Evolutionary conservation across 1,140 invertebrate species (phyloP).

Genomic region (Hyles vespertilio): DNA sequence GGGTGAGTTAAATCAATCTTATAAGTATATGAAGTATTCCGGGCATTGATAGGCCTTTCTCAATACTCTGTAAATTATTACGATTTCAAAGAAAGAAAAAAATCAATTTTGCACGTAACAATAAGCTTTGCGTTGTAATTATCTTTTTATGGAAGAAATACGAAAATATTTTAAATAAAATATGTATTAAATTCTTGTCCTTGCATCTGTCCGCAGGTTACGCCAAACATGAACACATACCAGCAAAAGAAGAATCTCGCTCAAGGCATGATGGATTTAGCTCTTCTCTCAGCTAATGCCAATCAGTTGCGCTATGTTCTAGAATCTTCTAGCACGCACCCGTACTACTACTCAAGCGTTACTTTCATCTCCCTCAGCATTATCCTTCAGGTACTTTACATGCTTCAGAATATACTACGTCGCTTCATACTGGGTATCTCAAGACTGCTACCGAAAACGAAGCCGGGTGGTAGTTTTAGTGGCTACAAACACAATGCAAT

Average conservation of each 20-base stretch:
- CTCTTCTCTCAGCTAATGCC: conserved; percentile 88
- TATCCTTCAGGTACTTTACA: conserved; percentile 81
- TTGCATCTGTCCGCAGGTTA: conserved; percentile 28
- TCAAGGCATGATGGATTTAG: conserved; percentile 93
- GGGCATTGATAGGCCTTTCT: too few relatives aligned
- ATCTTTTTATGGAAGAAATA: too few relatives aligned
- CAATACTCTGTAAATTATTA: background rate
- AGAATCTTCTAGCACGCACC: conserved; percentile 80
- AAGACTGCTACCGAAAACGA: too few relatives aligned
- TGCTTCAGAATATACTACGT: too few relatives aligned
- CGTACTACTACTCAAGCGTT: conserved; percentile 86
- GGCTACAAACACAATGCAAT: too few relatives aligned
- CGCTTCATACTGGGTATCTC: too few relatives aligned
- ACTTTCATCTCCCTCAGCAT: conserved; percentile 87
- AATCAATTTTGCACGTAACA: too few relatives aligned
- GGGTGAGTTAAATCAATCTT: conserved; percentile 25
- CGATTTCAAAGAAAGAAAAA: background rate
- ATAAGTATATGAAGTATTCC: too few relatives aligned
- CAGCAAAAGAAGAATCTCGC: conserved; percentile 95
- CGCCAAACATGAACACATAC: conserved; percentile 89
- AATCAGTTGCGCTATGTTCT: conserved; percentile 92
- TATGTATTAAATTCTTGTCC: too few relatives aligned
- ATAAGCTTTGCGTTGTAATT: too few relatives aligned
- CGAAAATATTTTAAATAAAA: too few relatives aligned
- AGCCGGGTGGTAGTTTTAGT: too few relatives aligned